Percentiles rank a stretch among this genome's conserved stretches.
phyloP scores from a whole-genome alignment of 2,797 vertebrate genomes.

The Pteropus rufus region DNA sequence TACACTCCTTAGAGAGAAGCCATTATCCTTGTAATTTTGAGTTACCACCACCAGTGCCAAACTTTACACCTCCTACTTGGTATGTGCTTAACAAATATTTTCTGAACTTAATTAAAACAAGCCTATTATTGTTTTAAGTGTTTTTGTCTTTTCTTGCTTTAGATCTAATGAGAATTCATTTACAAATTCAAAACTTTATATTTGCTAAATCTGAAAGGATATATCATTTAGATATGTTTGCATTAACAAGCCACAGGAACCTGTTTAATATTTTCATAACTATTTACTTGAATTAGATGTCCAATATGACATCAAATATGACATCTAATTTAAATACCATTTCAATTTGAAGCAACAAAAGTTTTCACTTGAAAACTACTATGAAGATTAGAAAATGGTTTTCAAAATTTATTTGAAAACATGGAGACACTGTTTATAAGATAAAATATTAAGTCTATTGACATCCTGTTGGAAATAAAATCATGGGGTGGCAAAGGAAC shows the following conservation, averaged over 20 bases:
- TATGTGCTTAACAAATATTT: background rate
- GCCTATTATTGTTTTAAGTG: background rate
- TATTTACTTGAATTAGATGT: constrained; percentile 4
- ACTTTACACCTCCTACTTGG: background rate
- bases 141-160: background rate
- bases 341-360: background rate
- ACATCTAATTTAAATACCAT: background rate
- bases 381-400: background rate
- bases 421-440: background rate
- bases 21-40: background rate
- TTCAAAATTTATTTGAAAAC: constrained; percentile 4
- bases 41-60: background rate
- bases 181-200: background rate
- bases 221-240: background rate
- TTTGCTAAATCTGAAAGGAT: background rate
- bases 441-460: background rate
- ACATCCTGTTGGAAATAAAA: background rate
- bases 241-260: background rate
- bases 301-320: background rate
- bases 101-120: constrained; percentile 5
- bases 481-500: background rate
- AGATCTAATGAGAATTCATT: background rate
- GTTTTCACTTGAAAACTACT: background rate
- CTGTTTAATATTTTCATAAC: background rate
- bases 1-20: background rate